A percentile compares a stretch with the other conserved stretches of the same genome.
Conservation (phyloP, 2,888 invertebrate species). For the Eristalinus aeneus region DNA sequence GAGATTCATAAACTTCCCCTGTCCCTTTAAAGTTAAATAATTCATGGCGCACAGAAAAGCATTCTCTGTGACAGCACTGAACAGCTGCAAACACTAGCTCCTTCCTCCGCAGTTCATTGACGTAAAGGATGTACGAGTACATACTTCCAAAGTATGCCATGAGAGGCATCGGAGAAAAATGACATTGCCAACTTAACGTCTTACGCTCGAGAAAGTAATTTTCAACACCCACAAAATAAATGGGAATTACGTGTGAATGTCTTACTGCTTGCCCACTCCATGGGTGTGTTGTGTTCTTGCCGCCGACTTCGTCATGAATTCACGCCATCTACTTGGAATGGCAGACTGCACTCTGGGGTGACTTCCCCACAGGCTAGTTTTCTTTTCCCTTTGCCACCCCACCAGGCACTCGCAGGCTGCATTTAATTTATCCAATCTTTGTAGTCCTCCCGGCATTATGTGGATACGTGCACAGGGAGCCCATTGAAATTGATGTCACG, state of each 20-base stretch:
- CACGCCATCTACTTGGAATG: not conserved
- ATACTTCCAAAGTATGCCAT: not conserved
- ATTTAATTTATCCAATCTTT: constrained; percentile 11
- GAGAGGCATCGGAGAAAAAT: not conserved
- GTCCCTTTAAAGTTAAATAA: not conserved
- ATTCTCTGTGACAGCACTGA: not conserved
- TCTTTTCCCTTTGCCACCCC: not conserved
- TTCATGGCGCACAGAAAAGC: not conserved
- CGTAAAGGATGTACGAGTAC: not conserved
- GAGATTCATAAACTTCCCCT: not conserved
- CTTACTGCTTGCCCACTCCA: not conserved
- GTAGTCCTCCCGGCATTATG: constrained; percentile 5
- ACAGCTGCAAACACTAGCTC: not conserved
- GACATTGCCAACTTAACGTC: not conserved
- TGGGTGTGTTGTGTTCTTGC: not conserved
- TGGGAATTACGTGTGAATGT: not conserved
- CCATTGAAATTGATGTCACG: constrained; percentile 41
- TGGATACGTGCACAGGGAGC: not conserved
- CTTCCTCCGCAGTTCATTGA: not conserved
- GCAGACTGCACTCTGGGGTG: not conserved
- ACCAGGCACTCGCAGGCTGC: not conserved
- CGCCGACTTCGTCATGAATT: not conserved
- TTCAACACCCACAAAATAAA: not conserved
- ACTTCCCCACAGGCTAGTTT: not conserved
- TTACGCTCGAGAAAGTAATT: not conserved